These are phyloP conservation scores for Benitochromis conjunctus DNA, from an alignment of 2,113 vertebrate species.

Conservation along the genomic window DNA sequence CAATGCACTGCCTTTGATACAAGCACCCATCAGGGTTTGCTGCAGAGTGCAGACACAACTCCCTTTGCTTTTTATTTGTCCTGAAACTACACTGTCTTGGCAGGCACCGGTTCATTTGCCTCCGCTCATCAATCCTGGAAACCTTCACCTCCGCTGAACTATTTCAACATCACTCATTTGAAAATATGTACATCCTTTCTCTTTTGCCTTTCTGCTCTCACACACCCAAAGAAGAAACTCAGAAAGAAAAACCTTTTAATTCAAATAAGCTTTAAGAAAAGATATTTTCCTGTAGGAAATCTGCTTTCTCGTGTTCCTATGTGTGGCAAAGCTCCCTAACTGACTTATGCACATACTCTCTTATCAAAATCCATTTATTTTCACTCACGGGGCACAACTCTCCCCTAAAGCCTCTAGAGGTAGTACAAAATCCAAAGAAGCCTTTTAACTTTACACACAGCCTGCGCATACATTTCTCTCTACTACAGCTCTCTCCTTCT, in stretches of 20 bases:
- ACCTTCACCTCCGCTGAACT: background rate
- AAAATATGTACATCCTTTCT: background rate
- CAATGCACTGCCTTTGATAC: conserved; percentile 14
- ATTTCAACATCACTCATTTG: background rate
- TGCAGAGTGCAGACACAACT: conserved; percentile 35
- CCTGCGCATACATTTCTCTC: conserved; percentile 13
- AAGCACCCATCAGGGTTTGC: conserved; percentile 18
- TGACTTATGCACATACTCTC: background rate
- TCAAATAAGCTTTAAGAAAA: conserved; percentile 4
- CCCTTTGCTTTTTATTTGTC: conserved; percentile 26
- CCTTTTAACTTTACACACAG: conserved; percentile 42
- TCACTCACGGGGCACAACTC: conserved; percentile 15
- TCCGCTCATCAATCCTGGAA: conserved; percentile 5
- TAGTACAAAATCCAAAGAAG: conserved; percentile 44
- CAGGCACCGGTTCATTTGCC: background rate
- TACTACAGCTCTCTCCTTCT: background rate
- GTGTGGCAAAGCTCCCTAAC: conserved; percentile 18
- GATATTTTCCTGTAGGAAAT: background rate
- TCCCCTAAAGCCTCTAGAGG: conserved; percentile 30
- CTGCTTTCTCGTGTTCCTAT: conserved; percentile 12
- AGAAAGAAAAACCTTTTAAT: background rate
- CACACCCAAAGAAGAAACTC: background rate
- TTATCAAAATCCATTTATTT: conserved; percentile 56
- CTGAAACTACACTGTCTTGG: conserved; percentile 27
- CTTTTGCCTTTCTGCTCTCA: background rate